phyloP scores from a whole-genome alignment of 2,888 invertebrate genomes.

The Palloptera scutellata region DNA sequence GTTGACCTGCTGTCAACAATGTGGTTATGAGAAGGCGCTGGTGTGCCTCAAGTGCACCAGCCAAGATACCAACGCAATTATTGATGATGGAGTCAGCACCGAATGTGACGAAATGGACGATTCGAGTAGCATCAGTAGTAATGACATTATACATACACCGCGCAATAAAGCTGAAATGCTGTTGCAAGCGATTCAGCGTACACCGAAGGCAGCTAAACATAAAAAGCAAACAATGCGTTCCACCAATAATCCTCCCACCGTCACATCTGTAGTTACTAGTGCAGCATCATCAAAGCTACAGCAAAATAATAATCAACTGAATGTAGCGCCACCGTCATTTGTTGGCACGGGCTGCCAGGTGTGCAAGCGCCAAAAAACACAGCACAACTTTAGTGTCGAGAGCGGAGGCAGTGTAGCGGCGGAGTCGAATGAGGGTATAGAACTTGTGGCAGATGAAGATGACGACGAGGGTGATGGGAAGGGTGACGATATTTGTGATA shows the following conservation, averaged over 20 bases:
- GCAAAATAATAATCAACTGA: conserved; percentile 37
- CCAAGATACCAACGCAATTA: not conserved
- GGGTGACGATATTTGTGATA: conserved; percentile 32
- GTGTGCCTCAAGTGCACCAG: conserved; percentile 58
- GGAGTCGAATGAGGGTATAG: conserved; percentile 13
- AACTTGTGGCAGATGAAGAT: conserved; percentile 16
- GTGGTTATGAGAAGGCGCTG: conserved; percentile 61
- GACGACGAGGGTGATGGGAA: conserved; percentile 31
- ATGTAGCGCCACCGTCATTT: not conserved
- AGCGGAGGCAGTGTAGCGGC: not conserved
- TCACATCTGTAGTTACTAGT: conserved; percentile 13
- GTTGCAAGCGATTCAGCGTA: conserved; percentile 68
- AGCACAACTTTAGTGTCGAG: conserved; percentile 52
- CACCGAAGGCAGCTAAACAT: conserved; percentile 62
- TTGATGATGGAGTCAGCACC: conserved; percentile 21
- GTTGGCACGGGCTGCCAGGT: conserved; percentile 55
- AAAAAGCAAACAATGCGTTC: conserved; percentile 34
- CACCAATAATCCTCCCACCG: conserved; percentile 11
- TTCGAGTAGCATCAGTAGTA: conserved; percentile 50
- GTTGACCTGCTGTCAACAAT: conserved; percentile 51
- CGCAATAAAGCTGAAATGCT: conserved; percentile 67
- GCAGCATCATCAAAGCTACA: conserved; percentile 42
- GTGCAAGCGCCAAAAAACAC: conserved; percentile 64
- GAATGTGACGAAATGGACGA: conserved; percentile 18
- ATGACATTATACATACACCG: conserved; percentile 56